Evolutionary conservation across 2,113 vertebrate species (phyloP), one percentile per base, ranked within the genome.

Genomic region (Dendrocopos noguchii): DNA sequence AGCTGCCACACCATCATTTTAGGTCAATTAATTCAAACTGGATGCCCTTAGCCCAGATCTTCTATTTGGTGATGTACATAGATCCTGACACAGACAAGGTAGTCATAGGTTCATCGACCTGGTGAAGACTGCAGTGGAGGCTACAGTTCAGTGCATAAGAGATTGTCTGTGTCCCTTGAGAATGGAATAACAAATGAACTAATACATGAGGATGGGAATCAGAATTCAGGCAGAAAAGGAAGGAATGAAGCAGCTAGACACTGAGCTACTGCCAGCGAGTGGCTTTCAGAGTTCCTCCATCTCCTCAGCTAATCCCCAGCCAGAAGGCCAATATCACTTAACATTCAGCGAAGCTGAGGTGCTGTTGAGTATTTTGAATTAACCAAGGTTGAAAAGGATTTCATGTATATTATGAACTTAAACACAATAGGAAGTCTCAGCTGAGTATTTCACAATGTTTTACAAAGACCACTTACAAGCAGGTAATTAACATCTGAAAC

Each of bases 401-500:
- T 84, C 5, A 16, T 44, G 13, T 55, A 27, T 31, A 29, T 81
- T 92, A 79, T 63, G 29, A 92, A 84, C 12, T 76, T 70, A 55
- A 76, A 84, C 29, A 87, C 50, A 90, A 87, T 5, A 84, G 63
- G 16, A 74, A 78, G 15, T 55, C 27, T 88, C 59, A 66, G 42
- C n/a, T 59, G 67, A 92, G 34, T 90, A 70, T 52, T 68, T 63
- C 19, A 66, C 22, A 44, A n/a, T 84, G 25, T n/a, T 84, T 87
- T 75, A 76, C 27, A 84, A 86, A 87, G 71, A 73, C 28, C 46
- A 68, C 53, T 94, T 89, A 73, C 21, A 75, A 16, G 18, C 27
- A 90, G 55, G 11, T 73, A 79, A 93, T 84, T 87, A 93, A 70
- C 46, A 73, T 79, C 75, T 12, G 50, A 93, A 94, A 95, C 88